A percentile compares a stretch with the other conserved stretches of the same genome.
Evolutionary conservation across 2,113 vertebrate genomes (phyloP).

Genomic region (Archilochus colubris): DNA sequence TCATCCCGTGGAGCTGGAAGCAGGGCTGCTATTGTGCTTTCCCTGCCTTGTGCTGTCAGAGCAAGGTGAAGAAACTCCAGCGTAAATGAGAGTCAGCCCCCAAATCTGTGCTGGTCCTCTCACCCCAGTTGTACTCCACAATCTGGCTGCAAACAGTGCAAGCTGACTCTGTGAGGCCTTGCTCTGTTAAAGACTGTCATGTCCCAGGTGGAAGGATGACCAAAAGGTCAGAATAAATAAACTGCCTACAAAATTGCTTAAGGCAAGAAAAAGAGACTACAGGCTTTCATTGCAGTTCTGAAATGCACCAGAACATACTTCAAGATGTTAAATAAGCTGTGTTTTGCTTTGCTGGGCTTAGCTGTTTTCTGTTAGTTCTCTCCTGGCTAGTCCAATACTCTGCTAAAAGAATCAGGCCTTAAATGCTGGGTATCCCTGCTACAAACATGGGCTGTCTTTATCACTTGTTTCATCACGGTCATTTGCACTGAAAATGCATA

Average conservation of each 20-base stretch:
- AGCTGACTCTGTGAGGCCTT: neutral
- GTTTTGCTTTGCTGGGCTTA: neutral
- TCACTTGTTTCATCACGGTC: constrained; percentile 36
- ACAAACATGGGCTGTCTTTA: neutral
- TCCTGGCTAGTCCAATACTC: neutral
- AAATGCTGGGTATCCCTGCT: neutral
- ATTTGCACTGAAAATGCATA: constrained; percentile 64
- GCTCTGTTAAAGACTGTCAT: neutral
- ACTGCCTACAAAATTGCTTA: constrained; percentile 21
- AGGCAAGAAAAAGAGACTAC: constrained; percentile 1
- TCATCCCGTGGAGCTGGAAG: neutral
- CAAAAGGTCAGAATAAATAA: constrained; percentile 56
- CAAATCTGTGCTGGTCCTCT: neutral
- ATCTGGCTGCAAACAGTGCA: neutral
- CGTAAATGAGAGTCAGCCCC: neutral
- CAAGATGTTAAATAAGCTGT: constrained; percentile 7
- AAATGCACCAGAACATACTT: neutral
- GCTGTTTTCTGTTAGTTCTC: neutral
- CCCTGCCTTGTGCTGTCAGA: neutral
- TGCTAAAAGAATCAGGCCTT: neutral
- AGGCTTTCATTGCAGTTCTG: neutral
- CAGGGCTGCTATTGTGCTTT: neutral
- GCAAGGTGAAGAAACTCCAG: neutral
- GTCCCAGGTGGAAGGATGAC: constrained; percentile 6
- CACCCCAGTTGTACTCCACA: rapidly evolving